phyloP scores from a whole-genome alignment of 2,797 vertebrate genomes.

The Rhinella marina region DNA sequence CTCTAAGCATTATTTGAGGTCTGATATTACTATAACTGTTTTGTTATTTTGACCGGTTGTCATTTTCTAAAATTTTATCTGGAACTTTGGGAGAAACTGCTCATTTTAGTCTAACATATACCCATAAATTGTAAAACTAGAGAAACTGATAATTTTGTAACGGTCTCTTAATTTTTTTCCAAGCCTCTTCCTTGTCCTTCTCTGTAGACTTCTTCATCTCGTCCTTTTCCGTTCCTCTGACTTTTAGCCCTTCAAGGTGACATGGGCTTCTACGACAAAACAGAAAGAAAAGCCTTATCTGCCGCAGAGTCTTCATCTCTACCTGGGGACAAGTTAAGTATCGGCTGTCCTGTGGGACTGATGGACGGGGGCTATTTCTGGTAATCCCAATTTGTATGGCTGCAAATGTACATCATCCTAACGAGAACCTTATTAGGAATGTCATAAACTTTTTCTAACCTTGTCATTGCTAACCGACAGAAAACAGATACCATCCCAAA shows the following conservation, averaged over 20 bases:
- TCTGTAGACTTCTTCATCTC: constrained; percentile 26
- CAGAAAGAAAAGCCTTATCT: constrained; percentile 37
- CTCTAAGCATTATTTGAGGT: no score
- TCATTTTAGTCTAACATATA: no score
- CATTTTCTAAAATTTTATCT: no score
- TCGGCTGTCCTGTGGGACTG: not conserved
- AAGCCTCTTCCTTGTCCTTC: not conserved
- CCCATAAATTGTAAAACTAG: no score
- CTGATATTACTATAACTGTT: no score
- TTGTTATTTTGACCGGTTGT: no score
- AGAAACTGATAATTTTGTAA: no score
- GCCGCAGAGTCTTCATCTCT: not conserved
- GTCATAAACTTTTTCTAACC: constrained; percentile 57
- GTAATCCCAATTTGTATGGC: constrained; percentile 48
- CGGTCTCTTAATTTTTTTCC: not conserved
- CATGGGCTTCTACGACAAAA: not conserved
- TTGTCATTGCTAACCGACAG: constrained; percentile 29
- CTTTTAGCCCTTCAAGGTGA: not conserved
- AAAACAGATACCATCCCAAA: constrained; percentile 48
- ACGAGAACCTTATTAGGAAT: constrained; percentile 24
- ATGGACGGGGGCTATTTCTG: constrained; percentile 24
- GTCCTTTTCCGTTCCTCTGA: not conserved
- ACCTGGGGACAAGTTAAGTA: constrained; percentile 37
- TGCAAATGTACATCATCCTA: constrained; percentile 23
- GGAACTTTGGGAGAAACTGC: no score